These are phyloP conservation scores for Eupithecia subfuscata DNA, from an alignment of 2,888 invertebrate genomes.

Conservation along the genomic window DNA sequence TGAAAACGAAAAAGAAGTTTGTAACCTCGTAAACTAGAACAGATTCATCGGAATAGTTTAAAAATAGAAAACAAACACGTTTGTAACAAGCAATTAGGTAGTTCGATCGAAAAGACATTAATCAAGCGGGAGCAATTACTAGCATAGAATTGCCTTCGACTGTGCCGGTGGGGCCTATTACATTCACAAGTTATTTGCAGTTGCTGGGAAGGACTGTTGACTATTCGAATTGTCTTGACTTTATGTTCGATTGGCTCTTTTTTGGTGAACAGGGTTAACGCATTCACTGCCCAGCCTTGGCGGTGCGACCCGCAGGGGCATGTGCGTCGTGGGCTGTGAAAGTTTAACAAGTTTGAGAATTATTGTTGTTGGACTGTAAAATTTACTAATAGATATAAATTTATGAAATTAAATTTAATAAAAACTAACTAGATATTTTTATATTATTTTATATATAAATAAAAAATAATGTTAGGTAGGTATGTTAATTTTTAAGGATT, in stretches of 20 bases:
- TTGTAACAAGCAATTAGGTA: constrained; percentile 30
- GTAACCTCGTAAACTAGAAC: not conserved
- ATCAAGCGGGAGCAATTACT: constrained; percentile 34
- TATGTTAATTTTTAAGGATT: too few species aligned
- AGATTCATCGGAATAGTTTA: not conserved
- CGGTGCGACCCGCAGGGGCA: too few species aligned
- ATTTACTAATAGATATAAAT: too few species aligned
- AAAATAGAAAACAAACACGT: constrained; percentile 15
- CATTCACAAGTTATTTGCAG: constrained; percentile 15
- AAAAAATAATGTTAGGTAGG: too few species aligned
- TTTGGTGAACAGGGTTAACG: too few species aligned
- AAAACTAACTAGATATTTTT: too few species aligned
- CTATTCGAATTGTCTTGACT: not conserved
- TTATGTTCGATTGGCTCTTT: not conserved
- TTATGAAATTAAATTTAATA: too few species aligned
- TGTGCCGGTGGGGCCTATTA: constrained; percentile 8
- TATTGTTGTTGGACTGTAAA: too few species aligned
- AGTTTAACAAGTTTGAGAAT: too few species aligned
- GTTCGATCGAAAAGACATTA: constrained; percentile 25
- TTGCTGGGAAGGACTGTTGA: not conserved
- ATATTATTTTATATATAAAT: too few species aligned
- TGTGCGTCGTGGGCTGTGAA: too few species aligned
- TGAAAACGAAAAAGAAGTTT: not conserved
- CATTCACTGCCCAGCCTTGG: too few species aligned
- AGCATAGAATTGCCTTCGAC: constrained; percentile 29